Conservation (phyloP, 2,113 vertebrate species). For the Oryzias celebensis region DNA sequence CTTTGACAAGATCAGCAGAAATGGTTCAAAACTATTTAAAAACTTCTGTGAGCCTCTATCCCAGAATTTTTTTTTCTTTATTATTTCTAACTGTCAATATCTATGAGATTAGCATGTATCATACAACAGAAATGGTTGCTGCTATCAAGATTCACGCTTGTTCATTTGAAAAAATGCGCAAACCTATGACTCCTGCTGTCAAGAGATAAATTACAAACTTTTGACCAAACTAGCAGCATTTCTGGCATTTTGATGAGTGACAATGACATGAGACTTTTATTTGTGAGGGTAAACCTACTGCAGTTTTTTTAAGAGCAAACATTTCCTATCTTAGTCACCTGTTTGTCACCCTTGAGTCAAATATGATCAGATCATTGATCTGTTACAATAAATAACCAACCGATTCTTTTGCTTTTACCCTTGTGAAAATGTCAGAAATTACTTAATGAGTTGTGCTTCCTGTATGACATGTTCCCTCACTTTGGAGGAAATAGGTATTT, state of each 20-base stretch:
- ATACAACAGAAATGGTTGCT: too few relatives aligned
- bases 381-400: not conserved
- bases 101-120: too few relatives aligned
- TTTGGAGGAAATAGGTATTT: too few relatives aligned
- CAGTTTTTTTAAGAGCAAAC: not conserved
- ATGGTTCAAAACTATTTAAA: too few relatives aligned
- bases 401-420: conserved; percentile 15
- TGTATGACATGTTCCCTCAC: not conserved
- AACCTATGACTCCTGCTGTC: too few relatives aligned
- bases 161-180: not conserved
- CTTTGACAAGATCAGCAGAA: too few relatives aligned
- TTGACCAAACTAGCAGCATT: too few relatives aligned
- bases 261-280: not conserved
- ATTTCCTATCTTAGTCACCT: not conserved
- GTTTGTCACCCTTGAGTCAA: conserved; percentile 6
- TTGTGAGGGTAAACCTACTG: accelerated
- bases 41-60: too few relatives aligned
- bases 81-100: too few relatives aligned
- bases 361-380: not conserved
- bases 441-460: conserved; percentile 3
- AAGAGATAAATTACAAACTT: too few relatives aligned
- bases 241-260: not conserved
- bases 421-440: conserved; percentile 1
- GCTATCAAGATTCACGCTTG: too few relatives aligned
- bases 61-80: too few relatives aligned